phyloP scores from a whole-genome alignment of 2,113 vertebrate species.

The Excalfactoria chinensis region DNA sequence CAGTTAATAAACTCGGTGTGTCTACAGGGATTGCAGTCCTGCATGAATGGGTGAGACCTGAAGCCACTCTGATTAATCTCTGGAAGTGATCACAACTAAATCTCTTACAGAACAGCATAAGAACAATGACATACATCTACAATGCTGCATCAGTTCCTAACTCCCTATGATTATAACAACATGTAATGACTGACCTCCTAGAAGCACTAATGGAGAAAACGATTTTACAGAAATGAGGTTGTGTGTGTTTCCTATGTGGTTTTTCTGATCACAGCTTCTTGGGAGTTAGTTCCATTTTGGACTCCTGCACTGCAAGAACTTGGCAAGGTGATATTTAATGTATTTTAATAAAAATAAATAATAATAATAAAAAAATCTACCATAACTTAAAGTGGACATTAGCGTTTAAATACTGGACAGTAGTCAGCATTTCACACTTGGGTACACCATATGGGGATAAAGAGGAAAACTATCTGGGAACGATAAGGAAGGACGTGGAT shows the following conservation, averaged over 20 bases:
- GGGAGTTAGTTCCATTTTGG: neutral
- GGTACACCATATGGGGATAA: neutral
- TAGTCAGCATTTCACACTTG: neutral
- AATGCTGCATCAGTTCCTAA: neutral
- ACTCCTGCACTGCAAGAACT: neutral
- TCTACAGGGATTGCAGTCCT: neutral
- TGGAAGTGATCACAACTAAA: neutral
- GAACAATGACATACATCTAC: neutral
- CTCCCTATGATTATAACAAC: neutral
- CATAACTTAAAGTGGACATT: neutral
- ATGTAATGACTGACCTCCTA: neutral
- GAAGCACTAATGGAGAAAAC: neutral
- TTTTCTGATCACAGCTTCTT: neutral
- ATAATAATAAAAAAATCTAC: neutral
- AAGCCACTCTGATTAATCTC: neutral
- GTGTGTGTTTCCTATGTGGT: neutral
- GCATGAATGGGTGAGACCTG: neutral
- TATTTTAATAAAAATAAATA: neutral
- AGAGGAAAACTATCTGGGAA: neutral
- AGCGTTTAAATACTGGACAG: neutral
- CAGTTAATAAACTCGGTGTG: neutral
- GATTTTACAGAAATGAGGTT: neutral
- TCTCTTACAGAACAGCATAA: neutral
- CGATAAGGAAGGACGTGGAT: rapidly evolving
- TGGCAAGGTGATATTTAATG: neutral